Base-by-base conservation (phyloP, 2,888 invertebrate genomes). In the Hydraecia micacea region DNA sequence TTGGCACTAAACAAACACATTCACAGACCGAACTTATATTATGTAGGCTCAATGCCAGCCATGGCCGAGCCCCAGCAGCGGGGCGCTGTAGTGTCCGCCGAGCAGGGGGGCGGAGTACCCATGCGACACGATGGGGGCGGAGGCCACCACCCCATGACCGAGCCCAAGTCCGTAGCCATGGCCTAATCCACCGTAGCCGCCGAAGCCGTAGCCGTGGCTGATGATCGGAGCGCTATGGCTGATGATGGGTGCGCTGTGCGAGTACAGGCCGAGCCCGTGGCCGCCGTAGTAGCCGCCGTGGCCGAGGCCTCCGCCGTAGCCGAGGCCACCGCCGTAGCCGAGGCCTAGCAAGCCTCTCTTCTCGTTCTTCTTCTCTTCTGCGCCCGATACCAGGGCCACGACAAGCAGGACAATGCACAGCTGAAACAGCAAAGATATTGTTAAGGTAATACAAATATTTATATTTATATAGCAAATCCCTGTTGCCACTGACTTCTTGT, bases 371-470 rank as follows among this genome's bases (percentile, higher is more conserved):
- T 80, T 80, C 46, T 97, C 96, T 66, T 96, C 96, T 2, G 93
- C 95, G 83, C 91, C 94, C 89, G 89, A 91, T 76, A 91, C 95
- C 55, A 93, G 91, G 67, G 92, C 95, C 32, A 90, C 93, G 62
- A 92, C 92, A 89, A 96, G 83, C 79, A 96, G 89, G 76, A 96
- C 83, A 28, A 95, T 88, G 85, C 94, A 95, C 88, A 96, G 83
- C 96, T 96, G 91, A 1, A 88, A 70, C 8, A 78, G n/a, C 7
- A 18, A 25, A n/a, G 6, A 25, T 63, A 25, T 25, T 36, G 25
- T 63, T 21, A 21, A 63, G 36, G 21, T 36, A 36, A 32, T 18
- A 9, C 9, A 8, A 15, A 36, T 62, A 32, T 62, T 11, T 36
- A 36, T 62, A 32, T 62, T 11, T 36, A 21, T 63, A 36, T 36